Evolutionary conservation across 1,140 invertebrate species (phyloP).

Genomic region (Chironomus striatipennis): DNA sequence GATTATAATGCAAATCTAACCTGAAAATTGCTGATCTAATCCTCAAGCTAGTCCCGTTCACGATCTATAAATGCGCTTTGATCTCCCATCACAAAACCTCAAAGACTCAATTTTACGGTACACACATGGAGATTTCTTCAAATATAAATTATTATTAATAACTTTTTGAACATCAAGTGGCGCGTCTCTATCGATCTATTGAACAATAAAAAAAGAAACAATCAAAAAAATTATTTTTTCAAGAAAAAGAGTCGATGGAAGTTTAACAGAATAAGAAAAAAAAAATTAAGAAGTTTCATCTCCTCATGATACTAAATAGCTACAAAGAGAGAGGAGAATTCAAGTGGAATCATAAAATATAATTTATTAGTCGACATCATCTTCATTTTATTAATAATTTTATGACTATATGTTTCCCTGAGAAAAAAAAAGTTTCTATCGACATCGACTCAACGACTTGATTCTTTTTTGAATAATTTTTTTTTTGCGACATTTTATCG

Average conservation of each 20-base stretch:
- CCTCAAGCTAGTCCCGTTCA: too few relatives aligned
- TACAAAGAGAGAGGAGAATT: not conserved
- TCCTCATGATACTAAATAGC: not conserved
- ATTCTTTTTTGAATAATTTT: not conserved
- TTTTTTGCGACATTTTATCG: constrained; percentile 13
- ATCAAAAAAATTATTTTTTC: not conserved
- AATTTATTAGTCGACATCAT: constrained; percentile 21
- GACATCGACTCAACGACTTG: not conserved
- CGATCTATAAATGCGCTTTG: too few relatives aligned
- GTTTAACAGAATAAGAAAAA: not conserved
- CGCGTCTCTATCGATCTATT: constrained; percentile 11
- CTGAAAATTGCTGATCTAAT: too few relatives aligned
- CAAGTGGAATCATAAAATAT: constrained; percentile 11
- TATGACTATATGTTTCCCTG: not conserved
- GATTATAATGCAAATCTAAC: too few relatives aligned
- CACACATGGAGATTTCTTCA: too few relatives aligned
- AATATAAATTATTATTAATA: too few relatives aligned
- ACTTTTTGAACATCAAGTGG: not conserved
- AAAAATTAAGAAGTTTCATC: constrained; percentile 20
- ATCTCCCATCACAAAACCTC: too few relatives aligned
- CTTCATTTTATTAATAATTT: constrained; percentile 23
- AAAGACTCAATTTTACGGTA: too few relatives aligned
- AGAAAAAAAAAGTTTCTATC: not conserved
- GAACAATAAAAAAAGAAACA: not conserved
- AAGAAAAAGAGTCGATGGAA: not conserved